phyloP scores from a whole-genome alignment of 2,113 vertebrate genomes.

The Lasiurus borealis region DNA sequence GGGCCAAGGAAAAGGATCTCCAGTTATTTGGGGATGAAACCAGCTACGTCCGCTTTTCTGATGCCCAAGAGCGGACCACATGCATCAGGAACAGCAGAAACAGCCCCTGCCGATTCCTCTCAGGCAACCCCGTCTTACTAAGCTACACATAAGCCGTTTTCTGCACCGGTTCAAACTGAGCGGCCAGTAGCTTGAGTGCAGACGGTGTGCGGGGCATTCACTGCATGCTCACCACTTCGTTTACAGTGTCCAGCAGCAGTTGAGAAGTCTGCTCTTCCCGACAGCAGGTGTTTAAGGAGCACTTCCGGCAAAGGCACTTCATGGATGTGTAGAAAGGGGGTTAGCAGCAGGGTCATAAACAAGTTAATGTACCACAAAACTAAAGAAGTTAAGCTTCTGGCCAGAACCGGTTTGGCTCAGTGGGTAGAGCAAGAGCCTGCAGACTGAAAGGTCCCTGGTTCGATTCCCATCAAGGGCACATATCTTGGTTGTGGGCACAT shows the following conservation, averaged over 20 bases:
- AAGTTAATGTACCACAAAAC: neutral
- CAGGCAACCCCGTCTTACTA: neutral
- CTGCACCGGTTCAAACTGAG: neutral
- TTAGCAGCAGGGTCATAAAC: neutral
- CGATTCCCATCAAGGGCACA: no score
- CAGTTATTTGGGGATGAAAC: constrained; percentile 41
- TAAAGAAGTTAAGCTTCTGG: neutral
- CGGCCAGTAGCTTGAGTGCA: neutral
- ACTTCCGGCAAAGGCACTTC: neutral
- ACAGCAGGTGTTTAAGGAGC: neutral
- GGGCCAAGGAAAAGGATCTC: constrained; percentile 59
- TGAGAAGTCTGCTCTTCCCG: neutral
- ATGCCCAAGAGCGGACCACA: constrained; percentile 11
- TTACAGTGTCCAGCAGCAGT: neutral
- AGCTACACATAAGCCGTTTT: neutral
- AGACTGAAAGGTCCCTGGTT: no score
- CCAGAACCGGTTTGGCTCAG: no score
- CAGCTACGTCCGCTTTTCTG: constrained; percentile 5
- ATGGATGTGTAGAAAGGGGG: neutral
- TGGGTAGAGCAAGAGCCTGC: no score
- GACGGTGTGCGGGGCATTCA: neutral
- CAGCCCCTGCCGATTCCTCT: neutral
- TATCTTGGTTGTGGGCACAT: no score
- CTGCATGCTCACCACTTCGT: neutral
- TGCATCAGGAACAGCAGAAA: neutral